Evolutionary conservation across 2,113 vertebrate genomes (phyloP).

Genomic region (Oxyruncus cristatus): DNA sequence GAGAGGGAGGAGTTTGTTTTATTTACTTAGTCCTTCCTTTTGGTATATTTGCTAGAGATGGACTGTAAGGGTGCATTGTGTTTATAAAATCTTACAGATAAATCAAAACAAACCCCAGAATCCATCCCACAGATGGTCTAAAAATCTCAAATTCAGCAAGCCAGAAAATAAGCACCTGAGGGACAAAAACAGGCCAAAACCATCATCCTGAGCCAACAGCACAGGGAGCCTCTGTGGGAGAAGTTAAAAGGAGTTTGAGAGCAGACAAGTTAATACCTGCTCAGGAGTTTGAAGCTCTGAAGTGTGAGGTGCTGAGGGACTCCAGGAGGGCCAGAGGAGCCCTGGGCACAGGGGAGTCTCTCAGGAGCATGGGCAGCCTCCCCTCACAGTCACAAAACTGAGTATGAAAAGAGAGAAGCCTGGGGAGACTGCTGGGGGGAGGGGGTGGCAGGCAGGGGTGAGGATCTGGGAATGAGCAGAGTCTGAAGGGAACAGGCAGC

Average conservation of each 20-base stretch:
- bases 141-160: neutral
- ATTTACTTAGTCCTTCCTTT: neutral
- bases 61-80: neutral
- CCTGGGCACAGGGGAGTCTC: neutral
- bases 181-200: neutral
- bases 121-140: neutral
- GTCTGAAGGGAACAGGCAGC: no score
- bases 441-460: neutral
- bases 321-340: neutral
- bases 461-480: neutral
- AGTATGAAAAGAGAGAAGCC: neutral
- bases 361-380: neutral
- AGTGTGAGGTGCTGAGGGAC: neutral
- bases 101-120: neutral
- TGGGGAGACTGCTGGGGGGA: neutral
- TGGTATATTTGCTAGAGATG: neutral
- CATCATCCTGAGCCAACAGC: neutral
- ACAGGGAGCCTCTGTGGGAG: neutral
- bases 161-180: neutral
- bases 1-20: neutral
- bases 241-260: neutral
- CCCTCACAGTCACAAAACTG: neutral
- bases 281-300: neutral
- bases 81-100: neutral
- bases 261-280: neutral